These are phyloP conservation scores for Podarcis raffonei DNA, from an alignment of 2,113 vertebrate genomes.

Conservation along the genomic window DNA sequence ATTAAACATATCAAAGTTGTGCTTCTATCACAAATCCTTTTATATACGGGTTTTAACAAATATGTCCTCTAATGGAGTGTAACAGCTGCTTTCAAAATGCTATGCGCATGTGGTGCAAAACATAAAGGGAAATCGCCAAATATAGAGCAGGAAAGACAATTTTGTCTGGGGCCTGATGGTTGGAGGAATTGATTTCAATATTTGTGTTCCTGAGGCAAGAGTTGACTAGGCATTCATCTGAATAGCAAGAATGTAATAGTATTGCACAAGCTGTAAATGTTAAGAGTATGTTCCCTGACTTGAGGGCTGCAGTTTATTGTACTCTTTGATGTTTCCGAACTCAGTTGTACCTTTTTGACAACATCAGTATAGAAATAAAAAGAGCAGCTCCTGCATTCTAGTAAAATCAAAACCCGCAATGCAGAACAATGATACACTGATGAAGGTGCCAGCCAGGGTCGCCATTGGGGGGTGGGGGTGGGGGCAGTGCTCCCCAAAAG, in stretches of 20 bases:
- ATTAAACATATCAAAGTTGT: constrained; percentile 81
- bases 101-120: constrained; percentile 52
- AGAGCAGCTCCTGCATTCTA: neutral
- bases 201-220: constrained; percentile 40
- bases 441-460: neutral
- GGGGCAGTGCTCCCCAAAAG: too few species aligned
- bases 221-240: constrained; percentile 44
- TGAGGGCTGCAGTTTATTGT: constrained; percentile 3
- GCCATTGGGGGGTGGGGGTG: too few species aligned
- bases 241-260: constrained; percentile 32
- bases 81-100: constrained; percentile 69
- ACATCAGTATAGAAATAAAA: neutral
- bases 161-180: constrained; percentile 30
- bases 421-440: accelerated
- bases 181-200: constrained; percentile 38
- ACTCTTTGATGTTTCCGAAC: constrained; percentile 60
- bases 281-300: neutral
- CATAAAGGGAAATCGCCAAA: constrained; percentile 31
- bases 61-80: constrained; percentile 75
- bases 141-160: constrained; percentile 11
- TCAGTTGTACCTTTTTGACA: neutral
- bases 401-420: constrained; percentile 14
- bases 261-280: neutral
- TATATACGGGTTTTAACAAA: constrained; percentile 79
- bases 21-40: constrained; percentile 80